These are phyloP conservation scores for Rhynchophorus ferrugineus DNA, from an alignment of 1,140 invertebrate genomes.

Conservation along the genomic window DNA sequence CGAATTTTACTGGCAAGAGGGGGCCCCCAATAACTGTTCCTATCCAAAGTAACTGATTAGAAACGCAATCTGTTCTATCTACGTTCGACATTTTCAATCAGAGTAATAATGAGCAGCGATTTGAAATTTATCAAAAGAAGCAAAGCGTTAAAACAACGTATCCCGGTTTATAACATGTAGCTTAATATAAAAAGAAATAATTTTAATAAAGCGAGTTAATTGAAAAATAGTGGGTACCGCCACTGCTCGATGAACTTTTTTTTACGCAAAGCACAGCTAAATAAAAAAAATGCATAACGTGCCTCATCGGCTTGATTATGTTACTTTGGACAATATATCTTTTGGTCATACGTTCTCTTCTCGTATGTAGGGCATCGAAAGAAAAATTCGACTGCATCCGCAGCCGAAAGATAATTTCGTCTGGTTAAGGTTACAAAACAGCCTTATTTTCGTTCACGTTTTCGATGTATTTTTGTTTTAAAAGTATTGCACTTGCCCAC, in stretches of 20 bases:
- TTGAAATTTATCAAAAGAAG: too few relatives aligned
- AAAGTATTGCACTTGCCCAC: conserved; percentile 11
- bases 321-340: conserved; percentile 19
- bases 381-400: conserved; percentile 17
- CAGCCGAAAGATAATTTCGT: conserved; percentile 18
- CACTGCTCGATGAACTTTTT: not conserved
- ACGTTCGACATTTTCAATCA: too few relatives aligned
- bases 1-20: too few relatives aligned
- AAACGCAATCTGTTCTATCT: too few relatives aligned
- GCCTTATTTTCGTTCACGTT: conserved; percentile 17
- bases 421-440: conserved; percentile 22
- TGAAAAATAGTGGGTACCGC: not conserved
- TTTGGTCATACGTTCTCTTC: conserved; percentile 16
- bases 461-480: conserved; percentile 14
- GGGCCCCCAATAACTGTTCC: too few relatives aligned
- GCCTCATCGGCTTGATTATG: conserved; percentile 15
- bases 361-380: conserved; percentile 19
- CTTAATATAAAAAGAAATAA: too few relatives aligned
- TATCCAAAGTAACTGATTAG: too few relatives aligned
- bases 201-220: too few relatives aligned
- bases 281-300: conserved; percentile 9
- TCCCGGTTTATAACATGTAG: too few relatives aligned
- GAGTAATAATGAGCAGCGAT: too few relatives aligned
- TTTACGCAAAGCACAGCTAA: not conserved
- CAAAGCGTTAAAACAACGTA: too few relatives aligned